These are phyloP conservation scores for Daboia siamensis DNA, from an alignment of 2,113 vertebrate genomes.

Conservation along the genomic window DNA sequence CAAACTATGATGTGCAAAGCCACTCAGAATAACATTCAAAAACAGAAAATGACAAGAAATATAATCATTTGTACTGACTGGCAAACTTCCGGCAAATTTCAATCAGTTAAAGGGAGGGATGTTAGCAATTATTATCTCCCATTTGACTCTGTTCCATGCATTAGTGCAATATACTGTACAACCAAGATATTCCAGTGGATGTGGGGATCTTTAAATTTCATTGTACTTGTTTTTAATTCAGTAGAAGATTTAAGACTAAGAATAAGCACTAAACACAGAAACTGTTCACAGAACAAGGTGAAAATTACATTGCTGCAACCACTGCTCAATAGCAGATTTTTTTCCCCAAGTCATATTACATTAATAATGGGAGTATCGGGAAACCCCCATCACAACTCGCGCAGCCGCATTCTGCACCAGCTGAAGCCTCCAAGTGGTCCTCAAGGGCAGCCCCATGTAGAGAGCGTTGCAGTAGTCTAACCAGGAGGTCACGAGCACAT, in stretches of 20 bases:
- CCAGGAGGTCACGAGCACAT: no score
- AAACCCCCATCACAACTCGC: no score
- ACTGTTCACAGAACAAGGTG: neutral
- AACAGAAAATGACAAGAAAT: neutral
- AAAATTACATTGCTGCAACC: neutral
- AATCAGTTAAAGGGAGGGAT: neutral
- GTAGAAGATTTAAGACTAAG: neutral
- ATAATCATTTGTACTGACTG: neutral
- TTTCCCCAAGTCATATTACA: slow-evolving; percentile 9
- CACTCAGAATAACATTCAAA: neutral
- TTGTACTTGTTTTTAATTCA: neutral
- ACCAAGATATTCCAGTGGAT: neutral
- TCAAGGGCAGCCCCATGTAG: no score
- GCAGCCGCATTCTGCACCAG: no score
- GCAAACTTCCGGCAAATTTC: neutral
- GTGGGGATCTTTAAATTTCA: neutral
- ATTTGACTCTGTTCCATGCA: neutral
- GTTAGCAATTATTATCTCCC: neutral
- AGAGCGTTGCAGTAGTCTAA: no score
- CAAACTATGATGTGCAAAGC: neutral
- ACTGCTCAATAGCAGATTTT: neutral
- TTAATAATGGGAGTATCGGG: neutral
- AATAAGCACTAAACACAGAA: neutral
- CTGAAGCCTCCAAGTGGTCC: no score
- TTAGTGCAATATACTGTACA: neutral